A percentile compares a stretch with the other conserved stretches of the same genome.
phyloP scores from a whole-genome alignment of 2,113 vertebrate genomes.

The Sinocyclocheilus anshuiensis region DNA sequence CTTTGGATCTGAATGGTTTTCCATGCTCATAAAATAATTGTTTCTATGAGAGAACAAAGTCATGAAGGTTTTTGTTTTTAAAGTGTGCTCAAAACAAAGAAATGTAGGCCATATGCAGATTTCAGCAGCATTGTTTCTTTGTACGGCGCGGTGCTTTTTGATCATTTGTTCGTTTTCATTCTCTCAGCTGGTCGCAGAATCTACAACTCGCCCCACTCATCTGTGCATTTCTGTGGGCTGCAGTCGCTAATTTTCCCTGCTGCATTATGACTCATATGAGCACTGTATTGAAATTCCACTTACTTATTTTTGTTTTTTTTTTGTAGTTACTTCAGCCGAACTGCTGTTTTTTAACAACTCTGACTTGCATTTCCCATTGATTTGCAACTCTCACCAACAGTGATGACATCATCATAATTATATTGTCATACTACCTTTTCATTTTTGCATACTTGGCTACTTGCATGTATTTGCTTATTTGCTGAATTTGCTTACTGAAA shows the following conservation, averaged over 20 bases:
- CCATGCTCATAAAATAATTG: slow-evolving; percentile 41
- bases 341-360: not conserved
- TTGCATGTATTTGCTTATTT: too few species aligned
- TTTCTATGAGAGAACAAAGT: slow-evolving; percentile 28
- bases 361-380: not conserved
- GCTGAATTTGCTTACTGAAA: not conserved
- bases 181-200: slow-evolving; percentile 16
- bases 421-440: not conserved
- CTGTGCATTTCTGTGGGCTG: slow-evolving; percentile 37
- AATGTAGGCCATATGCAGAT: slow-evolving; percentile 59
- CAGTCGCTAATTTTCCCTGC: slow-evolving; percentile 27
- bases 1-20: slow-evolving; percentile 5
- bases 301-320: not conserved
- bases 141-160: slow-evolving; percentile 31
- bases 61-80: slow-evolving; percentile 22
- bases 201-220: not conserved
- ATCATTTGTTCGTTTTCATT: slow-evolving; percentile 4
- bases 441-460: too few species aligned
- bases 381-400: not conserved
- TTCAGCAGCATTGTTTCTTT: slow-evolving; percentile 36
- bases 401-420: not conserved
- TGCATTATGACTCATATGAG: slow-evolving; percentile 57
- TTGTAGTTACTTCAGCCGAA: not conserved
- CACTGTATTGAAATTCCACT: slow-evolving; percentile 62
- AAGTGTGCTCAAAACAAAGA: slow-evolving; percentile 26